A percentile compares a stretch with the other conserved stretches of the same genome.
Conservation (phyloP, 2,888 invertebrate genomes). For the Acronicta psi region DNA sequence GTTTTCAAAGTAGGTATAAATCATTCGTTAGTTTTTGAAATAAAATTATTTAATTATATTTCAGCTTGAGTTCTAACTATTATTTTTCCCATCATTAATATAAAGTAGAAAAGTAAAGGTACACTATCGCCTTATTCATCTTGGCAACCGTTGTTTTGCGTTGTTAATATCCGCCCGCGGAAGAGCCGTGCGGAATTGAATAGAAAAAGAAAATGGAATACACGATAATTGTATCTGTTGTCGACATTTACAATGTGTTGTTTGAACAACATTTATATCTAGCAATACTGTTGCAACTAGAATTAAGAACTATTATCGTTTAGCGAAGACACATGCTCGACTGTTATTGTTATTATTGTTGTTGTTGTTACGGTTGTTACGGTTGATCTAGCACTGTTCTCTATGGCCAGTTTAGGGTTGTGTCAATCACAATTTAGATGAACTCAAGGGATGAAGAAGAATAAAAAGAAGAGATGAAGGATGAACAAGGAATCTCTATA, state of each 20-base stretch:
- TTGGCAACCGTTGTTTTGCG: constrained; percentile 48
- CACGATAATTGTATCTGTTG: constrained; percentile 42
- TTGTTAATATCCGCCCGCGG: constrained; percentile 61
- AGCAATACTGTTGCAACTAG: background rate
- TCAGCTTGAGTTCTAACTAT: no score
- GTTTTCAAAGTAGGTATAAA: no score
- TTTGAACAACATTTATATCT: constrained; percentile 2
- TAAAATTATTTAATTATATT: no score
- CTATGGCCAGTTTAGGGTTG: no score
- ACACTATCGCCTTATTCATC: constrained; percentile 45
- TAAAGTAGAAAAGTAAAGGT: constrained; percentile 35
- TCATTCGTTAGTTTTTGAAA: no score
- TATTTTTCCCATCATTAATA: constrained; percentile 3
- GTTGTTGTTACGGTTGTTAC: no score
- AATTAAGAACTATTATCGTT: background rate
- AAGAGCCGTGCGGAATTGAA: constrained; percentile 50
- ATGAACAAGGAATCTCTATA: no score
- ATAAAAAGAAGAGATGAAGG: no score
- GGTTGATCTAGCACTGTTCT: no score
- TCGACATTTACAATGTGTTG: constrained; percentile 21
- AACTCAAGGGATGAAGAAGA: no score
- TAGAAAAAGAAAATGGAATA: constrained; percentile 55
- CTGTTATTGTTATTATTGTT: background rate
- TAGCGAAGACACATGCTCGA: background rate
- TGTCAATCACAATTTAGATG: no score